phyloP scores from a whole-genome alignment of 2,888 invertebrate species.

The Apomyelois bistriatella region DNA sequence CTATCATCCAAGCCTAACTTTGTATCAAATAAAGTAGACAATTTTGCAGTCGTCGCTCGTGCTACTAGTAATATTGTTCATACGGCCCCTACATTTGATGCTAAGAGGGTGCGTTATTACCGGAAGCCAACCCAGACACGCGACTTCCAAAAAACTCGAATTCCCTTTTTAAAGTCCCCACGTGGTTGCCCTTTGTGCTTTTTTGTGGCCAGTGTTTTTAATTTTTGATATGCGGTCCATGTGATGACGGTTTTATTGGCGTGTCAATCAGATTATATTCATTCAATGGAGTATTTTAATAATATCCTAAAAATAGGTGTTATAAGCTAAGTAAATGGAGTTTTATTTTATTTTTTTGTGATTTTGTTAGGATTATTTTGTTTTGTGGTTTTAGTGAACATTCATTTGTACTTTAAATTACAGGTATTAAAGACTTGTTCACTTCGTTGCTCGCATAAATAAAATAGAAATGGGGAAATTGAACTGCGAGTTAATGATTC shows the following conservation, averaged over 20 bases:
- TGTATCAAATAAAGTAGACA: not conserved
- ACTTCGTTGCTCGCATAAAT: no score
- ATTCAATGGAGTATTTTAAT: not conserved
- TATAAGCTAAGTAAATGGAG: no score
- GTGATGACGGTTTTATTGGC: constrained; percentile 17
- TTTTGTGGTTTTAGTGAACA: no score
- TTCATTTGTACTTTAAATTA: no score
- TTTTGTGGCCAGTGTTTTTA: constrained; percentile 21
- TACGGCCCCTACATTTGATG: not conserved
- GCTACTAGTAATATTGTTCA: not conserved
- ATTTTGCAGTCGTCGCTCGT: not conserved
- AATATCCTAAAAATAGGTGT: no score
- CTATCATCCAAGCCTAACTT: not conserved
- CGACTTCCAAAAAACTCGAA: constrained; percentile 60
- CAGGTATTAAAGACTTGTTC: no score
- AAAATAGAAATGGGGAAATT: no score
- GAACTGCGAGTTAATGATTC: no score
- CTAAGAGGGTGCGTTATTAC: constrained; percentile 52
- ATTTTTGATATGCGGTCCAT: constrained; percentile 16
- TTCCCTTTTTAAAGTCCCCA: constrained; percentile 58
- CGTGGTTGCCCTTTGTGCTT: constrained; percentile 31
- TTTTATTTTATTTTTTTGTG: no score
- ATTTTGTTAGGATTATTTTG: no score
- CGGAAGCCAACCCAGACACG: constrained; percentile 65
- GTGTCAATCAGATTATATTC: not conserved